phyloP scores from a whole-genome alignment of 2,888 invertebrate genomes.

The Colletes collaris region DNA sequence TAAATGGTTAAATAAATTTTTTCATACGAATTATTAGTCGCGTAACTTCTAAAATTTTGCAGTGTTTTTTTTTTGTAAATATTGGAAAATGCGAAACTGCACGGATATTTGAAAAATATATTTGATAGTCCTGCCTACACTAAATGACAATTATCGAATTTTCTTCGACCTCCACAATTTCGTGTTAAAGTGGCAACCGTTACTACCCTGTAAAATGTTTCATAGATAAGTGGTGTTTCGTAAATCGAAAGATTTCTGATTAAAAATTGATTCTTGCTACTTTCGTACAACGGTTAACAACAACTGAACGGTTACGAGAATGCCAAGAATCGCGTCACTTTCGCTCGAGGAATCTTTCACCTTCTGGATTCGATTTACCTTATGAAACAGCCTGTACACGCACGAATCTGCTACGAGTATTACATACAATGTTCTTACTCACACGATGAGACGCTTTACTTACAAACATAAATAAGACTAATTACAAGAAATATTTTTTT shows the following conservation, averaged over 20 bases:
- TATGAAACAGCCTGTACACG: slow-evolving; percentile 38
- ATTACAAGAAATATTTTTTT: slow-evolving; percentile 56
- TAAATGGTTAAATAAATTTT: too few species aligned
- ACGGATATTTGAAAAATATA: too few species aligned
- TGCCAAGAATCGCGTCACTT: slow-evolving; percentile 6
- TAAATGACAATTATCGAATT: too few species aligned
- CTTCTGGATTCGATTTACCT: not conserved
- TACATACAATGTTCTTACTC: slow-evolving; percentile 49
- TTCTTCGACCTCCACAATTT: too few species aligned
- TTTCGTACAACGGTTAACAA: not conserved
- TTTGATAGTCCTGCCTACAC: too few species aligned
- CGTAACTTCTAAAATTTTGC: too few species aligned
- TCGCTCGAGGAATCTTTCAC: not conserved
- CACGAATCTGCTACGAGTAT: slow-evolving; percentile 43
- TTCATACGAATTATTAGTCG: too few species aligned
- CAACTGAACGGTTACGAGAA: not conserved
- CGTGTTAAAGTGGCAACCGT: not conserved
- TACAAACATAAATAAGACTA: slow-evolving; percentile 63
- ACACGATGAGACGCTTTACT: slow-evolving; percentile 47
- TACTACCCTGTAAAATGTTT: slow-evolving; percentile 20
- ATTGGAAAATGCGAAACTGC: too few species aligned
- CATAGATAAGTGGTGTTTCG: slow-evolving; percentile 9
- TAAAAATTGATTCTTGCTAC: slow-evolving; percentile 3
- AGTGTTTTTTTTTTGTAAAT: too few species aligned
- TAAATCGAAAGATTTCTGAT: slow-evolving; percentile 6